Evolutionary conservation across 1,140 invertebrate species (phyloP), one percentile per base, ranked within the genome.

Genomic region (Drosophila nikananu): DNA sequence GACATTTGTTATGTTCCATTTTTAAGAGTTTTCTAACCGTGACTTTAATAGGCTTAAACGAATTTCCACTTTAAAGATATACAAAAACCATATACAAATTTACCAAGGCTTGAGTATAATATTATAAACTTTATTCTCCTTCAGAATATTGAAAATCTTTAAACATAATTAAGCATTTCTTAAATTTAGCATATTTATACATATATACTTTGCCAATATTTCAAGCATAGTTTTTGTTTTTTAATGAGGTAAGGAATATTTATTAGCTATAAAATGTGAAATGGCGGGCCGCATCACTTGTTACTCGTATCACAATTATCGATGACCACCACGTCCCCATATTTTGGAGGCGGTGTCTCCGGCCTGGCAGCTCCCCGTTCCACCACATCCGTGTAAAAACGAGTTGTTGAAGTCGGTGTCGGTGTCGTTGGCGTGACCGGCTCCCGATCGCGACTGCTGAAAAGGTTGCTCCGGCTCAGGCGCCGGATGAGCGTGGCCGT

Each of bases 391-490:
- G 84, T 70, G 25, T 89, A 87, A 32, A 87, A 87, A 25, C 77
- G 25, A 3, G 84, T 62, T 0, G 86, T 86, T 0, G 78, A 15
- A 0, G 73, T 52, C 0, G 74, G 72, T 3, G 80, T 54, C 2
- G 84, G 72, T 2, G 80, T 79, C 2, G 75, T 54, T 4, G 80
- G 72, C 25, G 48, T 75, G 27, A 30, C 70, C 2, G 71, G 66
- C 41, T 84, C 83, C 27, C 87, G 81, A 67, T 81, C 80, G 17
- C 90, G 86, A 55, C 60, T 90, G 27, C 59, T 90, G 41, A 92
- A 91, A 4, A 92, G 65, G 71, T 92, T 92, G 44, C 92, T 93
- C 5, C 84, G 92, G 57, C 92, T 93, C 32, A 93, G 55, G 2
- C 91, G 87, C 49, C 92, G 72, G 39, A 93, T 92, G 9, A 93